Conservation (phyloP, 2,113 vertebrate genomes). For the Halichoeres trimaculatus region DNA sequence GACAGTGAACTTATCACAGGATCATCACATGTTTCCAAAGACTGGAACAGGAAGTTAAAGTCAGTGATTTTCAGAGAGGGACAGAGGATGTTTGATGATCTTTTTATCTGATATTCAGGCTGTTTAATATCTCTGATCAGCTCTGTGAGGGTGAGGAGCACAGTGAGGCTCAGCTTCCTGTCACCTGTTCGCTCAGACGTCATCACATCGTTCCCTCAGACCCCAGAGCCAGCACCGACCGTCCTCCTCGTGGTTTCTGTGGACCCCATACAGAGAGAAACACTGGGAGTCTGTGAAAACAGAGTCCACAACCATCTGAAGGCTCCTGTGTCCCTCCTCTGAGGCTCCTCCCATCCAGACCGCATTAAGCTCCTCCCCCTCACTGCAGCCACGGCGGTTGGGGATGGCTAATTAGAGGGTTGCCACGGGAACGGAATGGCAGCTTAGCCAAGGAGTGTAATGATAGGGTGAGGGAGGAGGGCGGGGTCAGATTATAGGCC, state of each 20-base stretch:
- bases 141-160: too few species aligned
- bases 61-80: too few species aligned
- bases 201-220: slow-evolving; percentile 44
- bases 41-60: not conserved
- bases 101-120: too few species aligned
- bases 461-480: slow-evolving; percentile 84
- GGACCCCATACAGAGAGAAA: slow-evolving; percentile 58
- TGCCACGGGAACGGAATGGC: slow-evolving; percentile 81
- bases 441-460: slow-evolving; percentile 80
- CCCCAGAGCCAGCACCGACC: slow-evolving; percentile 53
- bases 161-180: slow-evolving; percentile 36
- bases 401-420: slow-evolving; percentile 84
- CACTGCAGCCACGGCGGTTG: slow-evolving; percentile 59
- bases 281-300: slow-evolving; percentile 63
- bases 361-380: slow-evolving; percentile 61
- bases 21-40: not conserved
- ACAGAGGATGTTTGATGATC: too few species aligned
- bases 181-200: slow-evolving; percentile 52
- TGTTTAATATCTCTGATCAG: not conserved
- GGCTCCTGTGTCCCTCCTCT: slow-evolving; percentile 42
- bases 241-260: slow-evolving; percentile 57
- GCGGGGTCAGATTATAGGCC: slow-evolving; percentile 84
- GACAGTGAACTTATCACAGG: too few species aligned
- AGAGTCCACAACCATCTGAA: slow-evolving; percentile 69
- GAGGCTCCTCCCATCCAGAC: slow-evolving; percentile 63